A percentile compares a stretch with the other conserved stretches of the same genome.
Conservation (phyloP, 2,888 invertebrate genomes). For the Amblyjoppa fuscipennis region DNA sequence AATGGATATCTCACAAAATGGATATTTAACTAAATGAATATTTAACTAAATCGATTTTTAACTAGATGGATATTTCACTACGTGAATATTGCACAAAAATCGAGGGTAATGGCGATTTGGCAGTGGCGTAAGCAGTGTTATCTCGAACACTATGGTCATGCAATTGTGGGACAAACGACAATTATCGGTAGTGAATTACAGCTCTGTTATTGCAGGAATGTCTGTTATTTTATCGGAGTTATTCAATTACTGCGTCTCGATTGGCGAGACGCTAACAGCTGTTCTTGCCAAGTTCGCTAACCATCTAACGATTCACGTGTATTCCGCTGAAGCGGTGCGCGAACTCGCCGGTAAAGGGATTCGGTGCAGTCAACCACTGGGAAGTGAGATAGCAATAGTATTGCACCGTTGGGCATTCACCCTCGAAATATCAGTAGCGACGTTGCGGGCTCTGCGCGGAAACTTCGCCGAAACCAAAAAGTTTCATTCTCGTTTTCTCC, state of each 20-base stretch:
- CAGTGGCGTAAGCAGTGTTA: neutral
- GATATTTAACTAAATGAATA: too few species aligned
- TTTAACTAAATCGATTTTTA: too few species aligned
- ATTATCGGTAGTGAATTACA: neutral
- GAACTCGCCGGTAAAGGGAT: neutral
- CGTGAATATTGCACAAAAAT: too few species aligned
- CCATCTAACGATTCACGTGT: neutral
- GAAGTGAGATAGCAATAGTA: constrained; percentile 45
- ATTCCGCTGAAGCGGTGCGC: neutral
- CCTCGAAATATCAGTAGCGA: constrained; percentile 48
- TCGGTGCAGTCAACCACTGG: constrained; percentile 6
- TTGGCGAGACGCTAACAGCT: neutral
- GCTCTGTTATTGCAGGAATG: neutral
- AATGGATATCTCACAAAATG: too few species aligned
- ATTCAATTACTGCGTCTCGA: neutral
- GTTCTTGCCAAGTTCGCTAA: neutral
- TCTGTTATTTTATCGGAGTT: neutral
- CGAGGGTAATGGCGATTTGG: neutral
- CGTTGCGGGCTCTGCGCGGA: constrained; percentile 4
- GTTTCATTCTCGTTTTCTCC: constrained; percentile 36
- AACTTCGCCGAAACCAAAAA: constrained; percentile 59
- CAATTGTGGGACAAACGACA: neutral
- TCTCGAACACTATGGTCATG: neutral
- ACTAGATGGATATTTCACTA: too few species aligned
- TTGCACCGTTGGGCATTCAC: constrained; percentile 50